Base-by-base conservation (phyloP, 2,888 invertebrate genomes). In the Sphaeridia pumilis region DNA sequence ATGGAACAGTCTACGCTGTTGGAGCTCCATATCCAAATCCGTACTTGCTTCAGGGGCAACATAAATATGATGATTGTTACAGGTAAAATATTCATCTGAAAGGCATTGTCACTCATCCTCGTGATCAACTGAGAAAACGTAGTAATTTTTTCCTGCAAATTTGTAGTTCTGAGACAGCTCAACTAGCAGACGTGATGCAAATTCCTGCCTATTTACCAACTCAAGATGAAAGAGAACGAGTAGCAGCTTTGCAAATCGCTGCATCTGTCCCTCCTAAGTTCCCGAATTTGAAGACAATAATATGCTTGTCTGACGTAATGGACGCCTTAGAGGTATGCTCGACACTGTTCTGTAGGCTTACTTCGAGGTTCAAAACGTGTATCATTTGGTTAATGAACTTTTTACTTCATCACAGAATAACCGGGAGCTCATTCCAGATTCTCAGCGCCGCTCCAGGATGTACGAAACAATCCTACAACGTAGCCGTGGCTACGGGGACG, bases 171-270 rank as follows among this genome's bases (percentile, higher is more conserved):
- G 59, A 59, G 26, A 56, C 60, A 2, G 55, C 58, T 12, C 56
- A 55, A 48, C 46, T 60, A 52, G 60, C 60, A 1, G 60, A 60
- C 43, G 58, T 57, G 2, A 58, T 60, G 58, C 60, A 60, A 42
- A 54, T 60, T 10, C 60, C 60, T 4, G 12, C 57, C 1, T 50
- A 54, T 3, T 46, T 58, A 22, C 55, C 58, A 2, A 55, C 53
- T 0, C 22, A 52, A n/a, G 60, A 60, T 12, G 60, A 60, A 50
- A 50, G 53, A 34, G 60, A 60, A 48, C 34, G 60, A 28, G 26
- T 60, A 7, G 56, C 60, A n/a, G 58, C 58, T 7, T 20, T 60
- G 12, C 56, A 60, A 44, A 51, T 58, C 1, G 51, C 60, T 20
- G 49, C 60, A 14, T 35, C 53, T 1, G 51, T 54, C 34, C 57